A percentile compares a stretch with the other conserved stretches of the same genome.
These are phyloP conservation scores for Pseudococcus viburni DNA, from an alignment of 2,888 invertebrate genomes.

Conservation along the genomic window DNA sequence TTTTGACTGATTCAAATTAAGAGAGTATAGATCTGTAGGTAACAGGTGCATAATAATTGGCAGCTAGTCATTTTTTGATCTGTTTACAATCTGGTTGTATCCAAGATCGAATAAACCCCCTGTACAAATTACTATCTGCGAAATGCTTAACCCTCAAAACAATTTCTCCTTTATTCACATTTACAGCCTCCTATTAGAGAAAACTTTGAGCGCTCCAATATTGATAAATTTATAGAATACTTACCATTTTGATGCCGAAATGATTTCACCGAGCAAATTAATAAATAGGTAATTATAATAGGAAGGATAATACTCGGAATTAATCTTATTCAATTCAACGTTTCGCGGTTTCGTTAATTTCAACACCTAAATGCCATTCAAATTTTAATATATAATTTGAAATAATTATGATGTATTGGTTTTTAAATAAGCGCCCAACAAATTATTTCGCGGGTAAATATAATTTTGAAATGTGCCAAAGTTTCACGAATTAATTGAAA, in stretches of 20 bases:
- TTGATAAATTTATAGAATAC: neutral
- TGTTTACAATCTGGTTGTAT: too few relatives aligned
- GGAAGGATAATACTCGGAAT: neutral
- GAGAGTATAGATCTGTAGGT: too few relatives aligned
- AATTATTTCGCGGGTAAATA: neutral
- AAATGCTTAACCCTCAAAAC: too few relatives aligned
- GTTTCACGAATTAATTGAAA: neutral
- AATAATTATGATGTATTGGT: neutral
- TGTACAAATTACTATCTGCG: too few relatives aligned
- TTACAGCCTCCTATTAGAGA: too few relatives aligned
- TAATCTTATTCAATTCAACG: neutral
- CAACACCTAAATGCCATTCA: neutral
- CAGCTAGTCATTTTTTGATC: too few relatives aligned
- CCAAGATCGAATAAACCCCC: too few relatives aligned
- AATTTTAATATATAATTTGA: neutral
- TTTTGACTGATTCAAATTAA: too few relatives aligned
- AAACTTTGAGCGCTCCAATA: too few relatives aligned
- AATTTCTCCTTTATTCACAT: too few relatives aligned
- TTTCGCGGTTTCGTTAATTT: neutral
- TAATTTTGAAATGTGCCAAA: neutral
- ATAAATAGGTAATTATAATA: neutral
- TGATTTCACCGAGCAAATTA: neutral
- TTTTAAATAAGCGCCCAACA: neutral
- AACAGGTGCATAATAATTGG: too few relatives aligned
- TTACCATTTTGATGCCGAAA: neutral